Evolutionary conservation across 2,113 vertebrate species (phyloP).

Genomic region (Halcyon senegalensis): DNA sequence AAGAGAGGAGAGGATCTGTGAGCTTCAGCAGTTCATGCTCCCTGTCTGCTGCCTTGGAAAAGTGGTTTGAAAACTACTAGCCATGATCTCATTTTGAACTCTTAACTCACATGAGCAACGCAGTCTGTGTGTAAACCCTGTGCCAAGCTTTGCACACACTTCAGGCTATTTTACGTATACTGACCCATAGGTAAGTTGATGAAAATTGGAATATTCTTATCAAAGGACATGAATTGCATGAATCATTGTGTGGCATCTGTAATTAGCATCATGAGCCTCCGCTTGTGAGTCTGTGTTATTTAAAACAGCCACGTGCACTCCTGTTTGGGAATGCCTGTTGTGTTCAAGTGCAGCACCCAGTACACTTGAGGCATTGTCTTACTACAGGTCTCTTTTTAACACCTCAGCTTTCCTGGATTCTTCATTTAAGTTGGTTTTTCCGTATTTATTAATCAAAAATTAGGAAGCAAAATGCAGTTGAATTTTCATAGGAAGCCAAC

Average conservation of each 20-base stretch:
- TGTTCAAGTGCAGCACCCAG: neutral
- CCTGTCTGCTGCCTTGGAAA: accelerated
- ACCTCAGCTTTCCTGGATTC: neutral
- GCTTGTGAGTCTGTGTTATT: neutral
- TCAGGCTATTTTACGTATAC: neutral
- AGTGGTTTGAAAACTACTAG: accelerated
- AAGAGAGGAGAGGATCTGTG: neutral
- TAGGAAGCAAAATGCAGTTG: neutral
- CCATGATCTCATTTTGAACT: neutral
- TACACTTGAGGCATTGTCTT: neutral
- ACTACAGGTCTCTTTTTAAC: neutral
- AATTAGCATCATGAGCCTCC: neutral
- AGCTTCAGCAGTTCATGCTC: neutral
- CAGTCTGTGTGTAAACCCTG: neutral
- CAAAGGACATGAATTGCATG: neutral
- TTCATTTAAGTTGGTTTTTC: neutral
- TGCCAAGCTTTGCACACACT: accelerated
- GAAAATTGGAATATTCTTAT: neutral
- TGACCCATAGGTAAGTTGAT: neutral
- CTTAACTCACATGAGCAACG: accelerated
- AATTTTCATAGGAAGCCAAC: neutral
- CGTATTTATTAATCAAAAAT: neutral
- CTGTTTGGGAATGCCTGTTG: neutral
- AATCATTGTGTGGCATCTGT: neutral
- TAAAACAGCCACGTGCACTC: neutral